Evolutionary conservation across 2,797 vertebrate species (phyloP).

Genomic region (Onychomys leucogaster): DNA sequence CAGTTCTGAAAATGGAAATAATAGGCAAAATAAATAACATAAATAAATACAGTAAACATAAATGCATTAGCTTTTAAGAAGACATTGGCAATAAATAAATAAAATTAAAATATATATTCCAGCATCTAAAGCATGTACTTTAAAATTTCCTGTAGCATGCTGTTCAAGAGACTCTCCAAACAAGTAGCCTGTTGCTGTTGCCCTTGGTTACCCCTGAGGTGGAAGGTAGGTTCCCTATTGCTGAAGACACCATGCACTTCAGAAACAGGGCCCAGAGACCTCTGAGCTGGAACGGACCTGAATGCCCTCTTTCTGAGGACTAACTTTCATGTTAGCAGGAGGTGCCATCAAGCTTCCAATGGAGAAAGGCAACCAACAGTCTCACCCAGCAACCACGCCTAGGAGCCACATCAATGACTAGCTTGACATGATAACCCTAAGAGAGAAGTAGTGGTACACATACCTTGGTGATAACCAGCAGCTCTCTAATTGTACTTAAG

Average conservation of each 20-base stretch:
- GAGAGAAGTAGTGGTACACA: not conserved
- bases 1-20: conserved; percentile 90
- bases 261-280: not conserved
- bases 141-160: not conserved
- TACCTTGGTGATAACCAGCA: not conserved
- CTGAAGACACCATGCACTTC: not conserved
- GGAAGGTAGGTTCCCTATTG: too few species aligned
- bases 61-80: conserved; percentile 69
- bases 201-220: not conserved
- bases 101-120: conserved; percentile 28
- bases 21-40: conserved; percentile 36
- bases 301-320: not conserved
- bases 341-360: not conserved
- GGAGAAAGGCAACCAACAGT: not conserved
- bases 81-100: conserved; percentile 37
- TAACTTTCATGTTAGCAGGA: not conserved
- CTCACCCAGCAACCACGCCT: not conserved
- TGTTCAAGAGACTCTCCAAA: not conserved
- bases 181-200: not conserved
- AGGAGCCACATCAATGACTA: not conserved
- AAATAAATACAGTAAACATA: conserved; percentile 47
- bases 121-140: conserved; percentile 52
- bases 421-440: not conserved
- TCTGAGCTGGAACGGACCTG: not conserved
- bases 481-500: not conserved